Percentiles rank a stretch among this genome's conserved stretches.
phyloP scores from a whole-genome alignment of 2,797 vertebrate genomes.

The Melanotaenia pygmaea region DNA sequence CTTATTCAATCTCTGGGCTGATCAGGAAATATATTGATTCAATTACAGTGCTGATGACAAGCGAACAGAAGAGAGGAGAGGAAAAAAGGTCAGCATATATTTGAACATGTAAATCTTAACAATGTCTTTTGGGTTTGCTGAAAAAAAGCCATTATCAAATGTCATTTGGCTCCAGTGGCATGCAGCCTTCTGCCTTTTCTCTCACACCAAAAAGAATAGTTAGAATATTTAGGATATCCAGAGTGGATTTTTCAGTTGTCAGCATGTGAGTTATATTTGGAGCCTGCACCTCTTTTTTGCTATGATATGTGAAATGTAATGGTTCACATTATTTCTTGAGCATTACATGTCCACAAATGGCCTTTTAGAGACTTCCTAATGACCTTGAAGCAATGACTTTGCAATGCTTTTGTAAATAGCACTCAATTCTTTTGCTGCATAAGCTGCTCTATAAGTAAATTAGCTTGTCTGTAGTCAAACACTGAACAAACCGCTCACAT shows the following conservation, averaged over 20 bases:
- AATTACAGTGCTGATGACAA: conserved; percentile 99
- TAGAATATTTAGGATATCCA: conserved; percentile 79
- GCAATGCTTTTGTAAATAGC: conserved; percentile 53
- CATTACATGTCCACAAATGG: conserved; percentile 66
- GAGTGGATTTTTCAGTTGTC: conserved; percentile 79
- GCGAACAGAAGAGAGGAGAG: conserved; percentile 90
- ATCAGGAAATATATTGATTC: conserved; percentile 99
- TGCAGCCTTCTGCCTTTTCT: conserved; percentile 81
- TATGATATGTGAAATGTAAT: conserved; percentile 68
- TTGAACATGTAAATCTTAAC: conserved; percentile 99
- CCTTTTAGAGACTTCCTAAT: conserved; percentile 70
- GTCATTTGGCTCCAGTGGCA: conserved; percentile 93
- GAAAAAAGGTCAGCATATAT: conserved; percentile 99
- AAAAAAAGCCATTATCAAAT: conserved; percentile 96
- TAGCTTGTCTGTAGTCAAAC: conserved; percentile 77
- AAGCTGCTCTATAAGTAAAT: conserved; percentile 74
- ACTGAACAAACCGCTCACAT: conserved; percentile 80
- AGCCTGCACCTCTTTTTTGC: conserved; percentile 71
- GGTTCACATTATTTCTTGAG: conserved; percentile 66
- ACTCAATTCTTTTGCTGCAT: conserved; percentile 59
- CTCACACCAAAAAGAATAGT: conserved; percentile 84
- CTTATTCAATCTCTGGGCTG: conserved; percentile 99
- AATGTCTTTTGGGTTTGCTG: conserved; percentile 95
- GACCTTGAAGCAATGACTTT: conserved; percentile 79
- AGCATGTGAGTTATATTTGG: conserved; percentile 70